phyloP scores from a whole-genome alignment of 1,140 invertebrate genomes.

The Caenorhabditis briggsae region DNA sequence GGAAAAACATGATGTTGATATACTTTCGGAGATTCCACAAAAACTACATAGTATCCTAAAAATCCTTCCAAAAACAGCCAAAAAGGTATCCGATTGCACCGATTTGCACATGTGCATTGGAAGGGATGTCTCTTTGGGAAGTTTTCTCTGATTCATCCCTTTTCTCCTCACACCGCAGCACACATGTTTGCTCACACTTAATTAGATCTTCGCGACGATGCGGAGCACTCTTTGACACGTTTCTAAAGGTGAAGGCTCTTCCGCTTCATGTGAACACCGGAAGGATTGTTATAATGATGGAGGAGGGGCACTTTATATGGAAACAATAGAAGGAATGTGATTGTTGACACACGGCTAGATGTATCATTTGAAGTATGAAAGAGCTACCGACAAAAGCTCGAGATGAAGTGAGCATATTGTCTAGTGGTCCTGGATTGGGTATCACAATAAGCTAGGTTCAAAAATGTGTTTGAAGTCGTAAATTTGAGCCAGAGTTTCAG shows the following conservation, averaged over 20 bases:
- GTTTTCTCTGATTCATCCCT: neutral
- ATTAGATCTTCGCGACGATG: conserved; percentile 22
- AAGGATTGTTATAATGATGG: conserved; percentile 42
- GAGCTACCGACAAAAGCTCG: conserved; percentile 16
- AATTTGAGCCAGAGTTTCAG: too few relatives aligned
- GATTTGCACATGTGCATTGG: neutral
- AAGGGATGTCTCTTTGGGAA: neutral
- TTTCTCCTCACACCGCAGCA: too few relatives aligned
- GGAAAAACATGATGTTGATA: conserved; percentile 46
- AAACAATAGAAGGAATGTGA: conserved; percentile 11
- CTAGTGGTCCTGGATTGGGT: neutral
- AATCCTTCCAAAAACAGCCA: neutral
- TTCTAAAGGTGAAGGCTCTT: conserved; percentile 44
- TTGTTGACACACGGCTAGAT: conserved; percentile 45
- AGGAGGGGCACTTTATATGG: conserved; percentile 45
- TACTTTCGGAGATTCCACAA: neutral
- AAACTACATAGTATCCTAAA: conserved; percentile 48
- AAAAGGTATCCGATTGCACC: conserved; percentile 13
- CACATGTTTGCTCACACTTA: conserved; percentile 53
- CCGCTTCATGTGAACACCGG: conserved; percentile 53
- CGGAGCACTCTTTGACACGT: conserved; percentile 43
- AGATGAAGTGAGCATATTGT: conserved; percentile 8
- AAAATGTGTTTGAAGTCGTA: too few relatives aligned
- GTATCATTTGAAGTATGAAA: conserved; percentile 16
- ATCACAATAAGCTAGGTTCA: too few relatives aligned